Conservation (phyloP, 2,113 vertebrate genomes). For the Xenopus borealis region DNA sequence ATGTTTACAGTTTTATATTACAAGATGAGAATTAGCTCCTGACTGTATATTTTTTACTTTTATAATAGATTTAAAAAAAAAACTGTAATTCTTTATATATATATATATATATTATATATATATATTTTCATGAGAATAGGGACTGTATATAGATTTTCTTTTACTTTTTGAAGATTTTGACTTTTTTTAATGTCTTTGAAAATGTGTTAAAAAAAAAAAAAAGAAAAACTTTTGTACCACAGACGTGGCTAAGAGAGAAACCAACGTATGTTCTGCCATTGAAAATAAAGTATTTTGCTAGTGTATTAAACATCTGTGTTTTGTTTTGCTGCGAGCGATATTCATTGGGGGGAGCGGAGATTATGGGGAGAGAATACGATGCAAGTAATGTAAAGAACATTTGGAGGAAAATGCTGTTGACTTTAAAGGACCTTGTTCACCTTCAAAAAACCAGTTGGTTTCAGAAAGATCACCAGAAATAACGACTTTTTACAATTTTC, state of each 20-base stretch:
- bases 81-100: constrained; percentile 76
- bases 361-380: too few relatives aligned
- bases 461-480: too few relatives aligned
- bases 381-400: too few relatives aligned
- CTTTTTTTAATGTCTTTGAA: constrained; percentile 60
- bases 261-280: constrained; percentile 73
- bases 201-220: constrained; percentile 66
- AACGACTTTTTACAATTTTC: too few relatives aligned
- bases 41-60: constrained; percentile 87
- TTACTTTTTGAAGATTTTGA: constrained; percentile 68
- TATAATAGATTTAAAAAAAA: constrained; percentile 70
- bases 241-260: constrained; percentile 62
- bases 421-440: too few relatives aligned
- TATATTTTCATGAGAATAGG: constrained; percentile 60
- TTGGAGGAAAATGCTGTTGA: too few relatives aligned
- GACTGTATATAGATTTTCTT: constrained; percentile 59
- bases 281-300: constrained; percentile 79
- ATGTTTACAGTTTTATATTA: constrained; percentile 82
- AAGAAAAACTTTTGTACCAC: constrained; percentile 70
- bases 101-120: constrained; percentile 63
- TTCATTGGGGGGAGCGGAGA: background rate
- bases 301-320: constrained; percentile 59
- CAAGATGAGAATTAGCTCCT: constrained; percentile 75
- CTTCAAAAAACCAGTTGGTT: too few relatives aligned
- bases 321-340: background rate